Percentiles rank a stretch among this genome's conserved stretches.
phyloP scores from a whole-genome alignment of 2,888 invertebrate species.

The Synergus itoensis region DNA sequence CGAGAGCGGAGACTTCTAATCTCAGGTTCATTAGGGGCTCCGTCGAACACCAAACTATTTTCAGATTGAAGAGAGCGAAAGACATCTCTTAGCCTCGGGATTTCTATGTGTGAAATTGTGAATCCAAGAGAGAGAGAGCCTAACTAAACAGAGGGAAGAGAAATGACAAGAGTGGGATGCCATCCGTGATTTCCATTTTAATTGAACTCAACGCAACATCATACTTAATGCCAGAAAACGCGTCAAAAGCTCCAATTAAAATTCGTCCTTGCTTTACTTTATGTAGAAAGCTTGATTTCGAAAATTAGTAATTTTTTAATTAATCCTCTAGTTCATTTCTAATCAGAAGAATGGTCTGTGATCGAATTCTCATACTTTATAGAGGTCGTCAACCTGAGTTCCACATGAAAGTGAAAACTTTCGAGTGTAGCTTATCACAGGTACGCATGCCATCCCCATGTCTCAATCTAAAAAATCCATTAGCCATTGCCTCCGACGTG shows the following conservation, averaged over 20 bases:
- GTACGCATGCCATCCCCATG: constrained; percentile 61
- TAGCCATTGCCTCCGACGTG: constrained; percentile 62
- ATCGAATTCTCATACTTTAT: too few species aligned
- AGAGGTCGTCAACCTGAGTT: neutral
- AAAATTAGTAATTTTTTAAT: too few species aligned
- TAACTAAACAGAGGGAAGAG: constrained; percentile 30
- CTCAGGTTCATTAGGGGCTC: constrained; percentile 73
- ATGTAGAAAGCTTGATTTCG: neutral
- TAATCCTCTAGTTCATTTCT: too few species aligned
- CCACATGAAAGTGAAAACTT: neutral
- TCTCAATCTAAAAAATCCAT: constrained; percentile 75
- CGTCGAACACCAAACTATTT: constrained; percentile 62
- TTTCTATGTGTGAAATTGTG: constrained; percentile 38
- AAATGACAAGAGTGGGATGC: constrained; percentile 14
- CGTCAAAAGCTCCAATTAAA: constrained; percentile 74
- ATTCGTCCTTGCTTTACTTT: constrained; percentile 59
- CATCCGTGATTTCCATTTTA: constrained; percentile 76
- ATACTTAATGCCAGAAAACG: constrained; percentile 76
- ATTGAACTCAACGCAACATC: constrained; percentile 76
- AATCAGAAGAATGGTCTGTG: too few species aligned
- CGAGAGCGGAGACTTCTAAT: constrained; percentile 70
- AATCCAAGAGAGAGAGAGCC: constrained; percentile 26
- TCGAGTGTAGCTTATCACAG: constrained; percentile 51
- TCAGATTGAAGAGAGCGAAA: constrained; percentile 53
- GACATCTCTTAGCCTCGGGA: neutral